Evolutionary conservation across 2,113 vertebrate genomes (phyloP), one percentile per base, ranked within the genome.

Genomic region (Solea senegalensis): DNA sequence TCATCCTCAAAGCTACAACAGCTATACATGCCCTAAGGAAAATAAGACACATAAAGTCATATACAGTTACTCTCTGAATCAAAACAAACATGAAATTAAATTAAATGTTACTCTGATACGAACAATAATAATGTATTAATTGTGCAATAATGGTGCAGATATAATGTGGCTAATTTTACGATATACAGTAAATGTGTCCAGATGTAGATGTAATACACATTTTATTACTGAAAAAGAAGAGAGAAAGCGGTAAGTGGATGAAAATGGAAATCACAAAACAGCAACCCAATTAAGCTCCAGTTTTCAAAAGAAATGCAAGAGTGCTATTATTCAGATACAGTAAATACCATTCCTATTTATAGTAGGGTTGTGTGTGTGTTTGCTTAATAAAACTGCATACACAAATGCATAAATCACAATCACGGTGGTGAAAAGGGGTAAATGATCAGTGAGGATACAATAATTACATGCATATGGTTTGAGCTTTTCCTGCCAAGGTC

Each of bases 1-100:
- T 94, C 94, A 87, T 96, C 95, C 76, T 96, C 96, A 8, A 95
- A 95, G 70, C 94, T 96, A 89, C 96, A 96, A 88, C 96, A 97
- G 90, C 95, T 97, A 85, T 96, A 97, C 96, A 97, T 97, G 67
- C 96, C 96, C 96, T 96, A 67, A 69, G 13, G 65, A 68, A 69
- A 60, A 82, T 9, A 82, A 49, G 82, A 9, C 59, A 51, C 41
- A 55, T 2, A 59, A 26, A 46, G 13, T 50, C 13, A 27, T 34
- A 34, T 34, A 48, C 45, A 46, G 8, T 10, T 13, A 46, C 45
- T 46, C 2, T 10, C 43, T 45, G 12, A 45, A 12, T 45, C 2
- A 45, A 53, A 55, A 52, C 48, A 0, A 50, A 9, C 52, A 61
- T 27, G 9, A 0, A 11, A 40, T 41, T 15, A 1, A 45, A 63